phyloP scores from a whole-genome alignment of 2,113 vertebrate species.

The Eurystomus gularis region DNA sequence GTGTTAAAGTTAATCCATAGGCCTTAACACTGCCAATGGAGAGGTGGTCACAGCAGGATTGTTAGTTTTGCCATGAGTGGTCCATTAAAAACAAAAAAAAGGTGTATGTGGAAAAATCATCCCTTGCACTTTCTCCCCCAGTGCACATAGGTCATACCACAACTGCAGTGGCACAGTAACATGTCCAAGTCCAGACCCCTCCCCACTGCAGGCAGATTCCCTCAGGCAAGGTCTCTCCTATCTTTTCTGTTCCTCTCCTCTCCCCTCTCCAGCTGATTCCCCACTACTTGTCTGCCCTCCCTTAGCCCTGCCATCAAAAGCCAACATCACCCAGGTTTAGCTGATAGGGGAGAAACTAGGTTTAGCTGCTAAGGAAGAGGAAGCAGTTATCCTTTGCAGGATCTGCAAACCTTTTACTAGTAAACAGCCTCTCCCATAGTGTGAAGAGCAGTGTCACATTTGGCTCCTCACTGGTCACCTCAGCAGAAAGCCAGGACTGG shows the following conservation, averaged over 20 bases:
- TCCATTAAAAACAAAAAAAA: not conserved
- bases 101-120: not conserved
- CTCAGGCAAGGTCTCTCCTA: not conserved
- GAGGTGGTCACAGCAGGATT: not conserved
- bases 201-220: not conserved
- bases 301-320: not conserved
- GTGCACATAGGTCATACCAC: not conserved
- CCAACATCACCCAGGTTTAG: not conserved
- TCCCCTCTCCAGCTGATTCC: not conserved
- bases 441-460: fast-evolving
- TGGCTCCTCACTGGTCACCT: not conserved
- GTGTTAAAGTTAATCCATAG: not conserved
- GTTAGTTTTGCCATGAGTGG: not conserved
- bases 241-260: not conserved
- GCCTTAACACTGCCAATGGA: not conserved
- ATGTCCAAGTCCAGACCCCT: not conserved
- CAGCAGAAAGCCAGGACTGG: not conserved
- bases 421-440: not conserved
- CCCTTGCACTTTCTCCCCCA: not conserved
- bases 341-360: not conserved
- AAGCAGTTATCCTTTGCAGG: not conserved
- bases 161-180: not conserved
- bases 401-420: not conserved
- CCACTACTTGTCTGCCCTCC: not conserved
- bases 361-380: not conserved